Evolutionary conservation across 2,797 vertebrate species (phyloP).

Genomic region (Cossypha niveicapilla): DNA sequence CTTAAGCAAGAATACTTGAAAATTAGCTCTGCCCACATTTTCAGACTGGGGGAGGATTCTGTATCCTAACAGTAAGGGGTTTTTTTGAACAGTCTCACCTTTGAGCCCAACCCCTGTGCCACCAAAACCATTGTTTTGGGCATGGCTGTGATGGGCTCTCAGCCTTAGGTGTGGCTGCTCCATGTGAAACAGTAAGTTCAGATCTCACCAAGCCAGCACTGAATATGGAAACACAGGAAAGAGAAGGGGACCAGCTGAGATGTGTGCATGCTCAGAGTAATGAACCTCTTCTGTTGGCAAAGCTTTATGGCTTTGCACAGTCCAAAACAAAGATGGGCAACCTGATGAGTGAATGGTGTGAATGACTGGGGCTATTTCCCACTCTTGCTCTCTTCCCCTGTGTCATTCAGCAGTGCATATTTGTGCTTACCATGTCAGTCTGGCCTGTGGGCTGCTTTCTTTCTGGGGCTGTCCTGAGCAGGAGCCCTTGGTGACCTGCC

Average conservation of each 20-base stretch:
- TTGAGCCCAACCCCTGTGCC: not conserved
- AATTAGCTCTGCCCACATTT: not conserved
- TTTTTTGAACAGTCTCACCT: not conserved
- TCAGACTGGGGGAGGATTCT: not conserved
- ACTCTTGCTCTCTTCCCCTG: not conserved
- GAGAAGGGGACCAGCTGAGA: not conserved
- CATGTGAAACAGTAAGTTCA: not conserved
- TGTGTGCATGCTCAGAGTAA: not conserved
- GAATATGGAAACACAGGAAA: not conserved
- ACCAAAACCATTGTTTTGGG: not conserved
- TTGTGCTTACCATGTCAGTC: not conserved
- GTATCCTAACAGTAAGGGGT: not conserved
- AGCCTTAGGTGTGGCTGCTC: not conserved
- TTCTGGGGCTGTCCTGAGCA: not conserved
- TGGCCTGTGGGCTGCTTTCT: not conserved
- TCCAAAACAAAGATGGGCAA: not conserved
- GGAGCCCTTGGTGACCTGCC: not conserved
- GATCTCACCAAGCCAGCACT: not conserved
- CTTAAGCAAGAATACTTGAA: not conserved
- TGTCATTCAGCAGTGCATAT: not conserved
- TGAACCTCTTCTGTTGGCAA: not conserved
- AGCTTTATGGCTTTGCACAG: fast-evolving
- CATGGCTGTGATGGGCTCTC: not conserved
- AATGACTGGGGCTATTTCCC: not conserved
- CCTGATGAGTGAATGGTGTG: not conserved